phyloP scores from a whole-genome alignment of 2,113 vertebrate species.

The Balaeniceps rex region DNA sequence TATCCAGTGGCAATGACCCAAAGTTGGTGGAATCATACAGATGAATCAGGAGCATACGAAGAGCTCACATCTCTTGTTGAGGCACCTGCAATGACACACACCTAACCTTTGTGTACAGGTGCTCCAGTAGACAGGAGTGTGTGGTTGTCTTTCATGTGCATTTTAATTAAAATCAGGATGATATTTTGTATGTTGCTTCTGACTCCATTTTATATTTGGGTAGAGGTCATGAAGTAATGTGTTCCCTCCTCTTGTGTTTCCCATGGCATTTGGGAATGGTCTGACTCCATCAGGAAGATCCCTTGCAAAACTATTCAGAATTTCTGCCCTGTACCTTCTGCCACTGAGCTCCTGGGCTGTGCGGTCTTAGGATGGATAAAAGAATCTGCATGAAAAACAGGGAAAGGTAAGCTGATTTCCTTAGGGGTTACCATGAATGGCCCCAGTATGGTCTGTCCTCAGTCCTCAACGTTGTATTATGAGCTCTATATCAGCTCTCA shows the following conservation, averaged over 20 bases:
- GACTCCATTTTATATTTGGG: background rate
- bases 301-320: background rate
- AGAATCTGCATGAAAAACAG: background rate
- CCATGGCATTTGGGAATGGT: background rate
- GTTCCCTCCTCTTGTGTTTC: background rate
- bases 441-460: background rate
- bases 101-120: background rate
- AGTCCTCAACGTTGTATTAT: background rate
- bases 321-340: background rate
- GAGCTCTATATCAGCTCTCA: background rate
- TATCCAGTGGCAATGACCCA: background rate
- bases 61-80: background rate
- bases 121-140: background rate
- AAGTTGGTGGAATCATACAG: background rate
- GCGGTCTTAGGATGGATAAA: background rate
- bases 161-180: background rate
- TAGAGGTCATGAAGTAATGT: background rate
- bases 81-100: background rate
- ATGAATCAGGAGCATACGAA: background rate
- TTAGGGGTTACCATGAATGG: background rate
- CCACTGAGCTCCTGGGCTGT: background rate
- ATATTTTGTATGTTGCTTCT: background rate
- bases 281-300: background rate
- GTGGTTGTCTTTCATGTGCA: background rate
- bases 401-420: conserved; percentile 21